Evolutionary conservation across 2,113 vertebrate genomes (phyloP), one percentile per base, ranked within the genome.

Genomic region (Cyanoderma ruficeps): DNA sequence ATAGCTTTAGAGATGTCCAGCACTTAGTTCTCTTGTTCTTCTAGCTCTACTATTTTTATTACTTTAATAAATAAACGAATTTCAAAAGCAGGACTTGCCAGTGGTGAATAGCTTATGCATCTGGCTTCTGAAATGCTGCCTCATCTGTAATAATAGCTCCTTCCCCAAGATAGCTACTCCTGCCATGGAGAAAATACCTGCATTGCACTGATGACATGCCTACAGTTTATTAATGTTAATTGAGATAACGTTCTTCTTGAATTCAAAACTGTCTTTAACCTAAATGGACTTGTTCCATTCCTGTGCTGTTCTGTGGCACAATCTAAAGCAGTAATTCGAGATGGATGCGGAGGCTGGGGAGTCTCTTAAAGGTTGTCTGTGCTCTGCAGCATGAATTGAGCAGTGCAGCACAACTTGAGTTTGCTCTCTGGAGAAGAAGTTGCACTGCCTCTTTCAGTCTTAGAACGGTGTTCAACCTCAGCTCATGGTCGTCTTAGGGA

Each of bases 81-180:
- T 52, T 47, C 16, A 68, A n/a, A 71, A 65, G 8, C 23, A 57
- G 39, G 23, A n/a, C n/a, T 61, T 90, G 75, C 28, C 33, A 59
- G 1, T 39, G 56, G 50, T 83, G 39, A 84, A 76, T 35, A 90
- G 23, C 63, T 85, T 82, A n/a, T 44, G 56, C 42, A 69, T 76
- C 61, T 78, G 65, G n/a, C 46, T 95, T 69, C 39, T 77, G 44
- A 92, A 94, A 42, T 89, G 65, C 89, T 94, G 72, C 61, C 44
- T 96, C 89, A 85, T 94, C 78, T 94, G 75, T 63, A 83, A 55
- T 59, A 80, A 65, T 60, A 91, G 27, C 65, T 72, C n/a, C 41
- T 94, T 91, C 55, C 41, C 65, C 27, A 71, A 46, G 81, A 60
- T 21, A 61, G 67, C 46, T 78, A 5, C 64, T 91, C 28, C 35